phyloP scores from a whole-genome alignment of 92 coral and sea anemone genomes.

The Porites evermanni region DNA sequence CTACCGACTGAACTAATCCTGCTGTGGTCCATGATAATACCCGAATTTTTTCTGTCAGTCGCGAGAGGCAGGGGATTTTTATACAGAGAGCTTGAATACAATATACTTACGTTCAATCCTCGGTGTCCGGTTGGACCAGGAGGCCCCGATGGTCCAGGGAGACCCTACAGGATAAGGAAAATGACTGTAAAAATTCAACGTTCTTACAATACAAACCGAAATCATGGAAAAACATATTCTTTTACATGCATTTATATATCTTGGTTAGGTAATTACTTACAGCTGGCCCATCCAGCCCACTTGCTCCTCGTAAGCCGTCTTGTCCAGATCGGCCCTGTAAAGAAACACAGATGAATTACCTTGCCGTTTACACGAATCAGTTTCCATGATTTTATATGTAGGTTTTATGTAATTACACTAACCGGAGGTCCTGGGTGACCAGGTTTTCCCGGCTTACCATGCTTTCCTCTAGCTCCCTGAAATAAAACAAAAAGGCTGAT shows the following conservation, averaged over 20 bases:
- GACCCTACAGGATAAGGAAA: constrained; percentile 17
- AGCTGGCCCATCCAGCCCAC: constrained; percentile 9
- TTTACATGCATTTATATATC: neutral
- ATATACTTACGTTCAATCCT: constrained; percentile 25
- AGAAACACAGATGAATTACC: neutral
- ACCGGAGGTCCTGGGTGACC: constrained; percentile 39
- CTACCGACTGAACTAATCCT: too few species aligned
- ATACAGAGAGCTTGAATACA: neutral
- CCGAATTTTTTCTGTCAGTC: too few species aligned
- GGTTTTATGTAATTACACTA: neutral
- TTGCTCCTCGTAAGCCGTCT: constrained; percentile 12
- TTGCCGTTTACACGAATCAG: neutral
- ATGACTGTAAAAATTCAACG: neutral
- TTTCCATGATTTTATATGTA: too few species aligned
- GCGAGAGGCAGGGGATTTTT: too few species aligned
- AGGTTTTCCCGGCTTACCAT: constrained; percentile 42
- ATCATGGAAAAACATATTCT: too few species aligned
- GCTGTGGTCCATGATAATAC: too few species aligned
- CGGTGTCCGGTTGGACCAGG: constrained; percentile 19
- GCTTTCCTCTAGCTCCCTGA: constrained; percentile 38
- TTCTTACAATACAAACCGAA: neutral
- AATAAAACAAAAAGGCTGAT: neutral
- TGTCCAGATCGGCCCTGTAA: constrained; percentile 26
- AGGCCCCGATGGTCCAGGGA: constrained; percentile 22
- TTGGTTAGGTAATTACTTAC: constrained; percentile 1